A percentile compares a stretch with the other conserved stretches of the same genome.
These are phyloP conservation scores for Ptilonorhynchus violaceus DNA, from an alignment of 2,113 vertebrate species.

Conservation along the genomic window DNA sequence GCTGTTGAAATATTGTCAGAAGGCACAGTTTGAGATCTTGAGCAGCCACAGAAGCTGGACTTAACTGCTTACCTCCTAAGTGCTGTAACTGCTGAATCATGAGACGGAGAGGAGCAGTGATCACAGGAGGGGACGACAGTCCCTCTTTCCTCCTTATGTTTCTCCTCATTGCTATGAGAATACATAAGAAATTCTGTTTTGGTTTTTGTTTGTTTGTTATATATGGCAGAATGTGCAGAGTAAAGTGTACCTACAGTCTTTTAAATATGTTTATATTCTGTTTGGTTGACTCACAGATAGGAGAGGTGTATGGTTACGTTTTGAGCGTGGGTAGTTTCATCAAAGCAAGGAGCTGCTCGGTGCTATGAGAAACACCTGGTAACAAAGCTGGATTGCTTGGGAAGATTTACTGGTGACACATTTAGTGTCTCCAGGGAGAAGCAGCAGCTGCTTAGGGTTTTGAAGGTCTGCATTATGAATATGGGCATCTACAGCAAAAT, in stretches of 20 bases:
- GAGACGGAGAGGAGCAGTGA: not conserved
- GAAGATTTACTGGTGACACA: not conserved
- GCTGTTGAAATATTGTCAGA: not conserved
- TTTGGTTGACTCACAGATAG: not conserved
- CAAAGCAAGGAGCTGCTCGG: not conserved
- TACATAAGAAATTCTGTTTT: not conserved
- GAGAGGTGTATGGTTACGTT: not conserved
- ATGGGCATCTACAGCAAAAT: not conserved
- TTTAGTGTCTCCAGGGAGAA: not conserved
- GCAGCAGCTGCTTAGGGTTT: not conserved
- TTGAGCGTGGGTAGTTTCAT: not conserved
- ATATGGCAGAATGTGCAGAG: not conserved
- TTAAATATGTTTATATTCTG: not conserved
- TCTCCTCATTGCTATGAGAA: not conserved
- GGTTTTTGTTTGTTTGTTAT: not conserved
- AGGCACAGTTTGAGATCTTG: not conserved
- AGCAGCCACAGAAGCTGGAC: not conserved
- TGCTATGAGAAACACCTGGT: not conserved
- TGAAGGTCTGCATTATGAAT: not conserved
- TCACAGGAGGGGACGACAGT: not conserved
- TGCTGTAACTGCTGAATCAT: not conserved
- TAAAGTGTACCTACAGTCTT: not conserved
- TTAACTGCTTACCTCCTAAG: not conserved
- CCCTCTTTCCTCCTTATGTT: not conserved
- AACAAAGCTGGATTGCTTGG: not conserved